Evolutionary conservation across 2,888 invertebrate species (phyloP).

Genomic region (Tenthredo mesomela): DNA sequence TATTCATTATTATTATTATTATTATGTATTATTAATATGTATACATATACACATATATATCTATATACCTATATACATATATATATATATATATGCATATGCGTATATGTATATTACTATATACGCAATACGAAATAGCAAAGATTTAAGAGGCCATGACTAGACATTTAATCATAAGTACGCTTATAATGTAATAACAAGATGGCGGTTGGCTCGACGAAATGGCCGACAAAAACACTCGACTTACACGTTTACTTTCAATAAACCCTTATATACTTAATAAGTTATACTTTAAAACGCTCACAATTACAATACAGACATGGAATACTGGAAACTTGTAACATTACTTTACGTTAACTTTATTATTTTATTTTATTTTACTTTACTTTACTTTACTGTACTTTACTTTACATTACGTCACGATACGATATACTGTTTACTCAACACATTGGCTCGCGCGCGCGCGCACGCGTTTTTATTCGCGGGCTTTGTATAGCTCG

Average conservation of each 20-base stretch:
- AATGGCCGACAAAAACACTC: constrained; percentile 73
- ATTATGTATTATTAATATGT: constrained; percentile 23
- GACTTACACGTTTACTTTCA: constrained; percentile 69
- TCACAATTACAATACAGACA: constrained; percentile 72
- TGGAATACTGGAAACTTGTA: constrained; percentile 71
- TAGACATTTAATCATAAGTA: constrained; percentile 75
- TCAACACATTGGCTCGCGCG: constrained; percentile 30
- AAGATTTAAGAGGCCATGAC: constrained; percentile 77
- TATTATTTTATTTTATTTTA: constrained; percentile 33
- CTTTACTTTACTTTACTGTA: constrained; percentile 30
- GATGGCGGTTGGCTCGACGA: constrained; percentile 74
- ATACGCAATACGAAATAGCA: constrained; percentile 68
- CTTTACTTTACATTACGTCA: constrained; percentile 26
- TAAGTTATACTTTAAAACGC: constrained; percentile 58
- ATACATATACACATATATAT: constrained; percentile 53
- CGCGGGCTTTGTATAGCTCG: constrained; percentile 3
- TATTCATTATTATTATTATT: constrained; percentile 28
- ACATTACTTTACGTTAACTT: constrained; percentile 38
- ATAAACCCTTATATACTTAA: constrained; percentile 60
- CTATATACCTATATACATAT: constrained; percentile 54
- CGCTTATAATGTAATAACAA: constrained; percentile 76
- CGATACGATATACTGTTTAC: constrained; percentile 35
- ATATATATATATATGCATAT: constrained; percentile 55
- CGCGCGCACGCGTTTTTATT: constrained; percentile 13
- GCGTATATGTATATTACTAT: constrained; percentile 54